Evolutionary conservation across 2,113 vertebrate genomes (phyloP), one percentile per base, ranked within the genome.

Genomic region (Hystrix cristata): DNA sequence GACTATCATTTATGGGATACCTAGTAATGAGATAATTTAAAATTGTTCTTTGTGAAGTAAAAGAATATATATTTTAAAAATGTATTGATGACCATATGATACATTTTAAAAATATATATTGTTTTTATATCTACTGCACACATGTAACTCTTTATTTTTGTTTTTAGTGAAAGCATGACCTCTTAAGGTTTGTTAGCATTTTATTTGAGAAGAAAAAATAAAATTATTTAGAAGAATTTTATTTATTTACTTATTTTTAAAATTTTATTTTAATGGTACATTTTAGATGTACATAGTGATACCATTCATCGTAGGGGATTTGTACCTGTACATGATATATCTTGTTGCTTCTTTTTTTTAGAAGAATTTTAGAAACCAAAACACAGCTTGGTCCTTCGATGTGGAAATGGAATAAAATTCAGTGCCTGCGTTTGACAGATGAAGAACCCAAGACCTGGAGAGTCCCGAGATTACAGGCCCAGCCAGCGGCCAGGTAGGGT

Each of bases 201-300:
- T 95, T 90, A 72, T 90, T 51, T 64, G 74, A 94, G 86, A 95
- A 74, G n/a, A 55, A 15, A 53, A 95, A 91, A 85, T 51, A 87
- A 69, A 69, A 57, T 79, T 79, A 62, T 62, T 25, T 80, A 62
- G 51, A 71, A 67, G 62, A 76, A 71, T 2, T 78, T 79, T 88
- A 19, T 38, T 38, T 38, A 38, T 38, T 38, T 38, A 38, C 38
- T 38, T 38, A 38, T 38, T 38, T 38, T 38, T 38, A 38, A 38
- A 38, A 38, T 38, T 38, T 38, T 38, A 38, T 38, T 38, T 38
- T 38, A 38, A 38, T 38, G 38, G 38, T 38, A 38, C 38, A 38
- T 38, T 38, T 38, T 38, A 38, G 38, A 38, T 38, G 38, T 38
- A 38, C 38, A 38, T 38, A 38, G 38, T 38, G 38, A 38, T 38